Conservation (phyloP, 2,888 invertebrate genomes). For the Hydroisotoma schaefferi region DNA sequence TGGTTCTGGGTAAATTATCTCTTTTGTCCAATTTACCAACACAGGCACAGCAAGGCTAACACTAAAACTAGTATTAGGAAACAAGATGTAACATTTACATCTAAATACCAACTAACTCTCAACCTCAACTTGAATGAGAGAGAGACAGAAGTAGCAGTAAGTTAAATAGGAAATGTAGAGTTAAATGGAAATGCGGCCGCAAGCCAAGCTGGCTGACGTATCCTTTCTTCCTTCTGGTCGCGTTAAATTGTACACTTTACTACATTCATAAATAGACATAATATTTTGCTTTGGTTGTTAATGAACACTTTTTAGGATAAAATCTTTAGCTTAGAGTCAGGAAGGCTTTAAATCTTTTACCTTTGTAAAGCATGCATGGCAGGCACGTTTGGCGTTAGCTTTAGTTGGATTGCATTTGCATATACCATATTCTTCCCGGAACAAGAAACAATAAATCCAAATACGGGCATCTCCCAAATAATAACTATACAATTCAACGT, state of each 20-base stretch:
- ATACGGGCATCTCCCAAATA: not conserved
- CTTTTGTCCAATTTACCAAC: too few species aligned
- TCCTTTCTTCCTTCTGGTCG: not conserved
- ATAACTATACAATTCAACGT: too few species aligned
- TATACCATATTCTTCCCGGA: too few species aligned
- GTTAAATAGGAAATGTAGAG: not conserved
- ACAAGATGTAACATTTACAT: too few species aligned
- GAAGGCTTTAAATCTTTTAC: too few species aligned
- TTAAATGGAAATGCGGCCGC: not conserved
- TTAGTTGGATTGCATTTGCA: too few species aligned
- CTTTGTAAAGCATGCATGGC: too few species aligned
- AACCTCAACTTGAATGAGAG: not conserved
- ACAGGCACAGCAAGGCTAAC: too few species aligned
- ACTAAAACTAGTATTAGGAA: too few species aligned
- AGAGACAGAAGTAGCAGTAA: not conserved
- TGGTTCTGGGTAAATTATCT: slow-evolving; percentile 10
- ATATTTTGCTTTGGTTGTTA: not conserved
- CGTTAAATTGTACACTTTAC: not conserved
- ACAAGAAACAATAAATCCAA: not conserved
- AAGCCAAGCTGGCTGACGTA: not conserved
- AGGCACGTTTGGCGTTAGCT: too few species aligned
- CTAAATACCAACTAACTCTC: not conserved
- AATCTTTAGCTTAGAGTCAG: not conserved
- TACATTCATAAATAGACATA: not conserved
- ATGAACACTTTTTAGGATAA: not conserved